Evolutionary conservation across 2,888 invertebrate species (phyloP).

Genomic region (Hetaerina titia): DNA sequence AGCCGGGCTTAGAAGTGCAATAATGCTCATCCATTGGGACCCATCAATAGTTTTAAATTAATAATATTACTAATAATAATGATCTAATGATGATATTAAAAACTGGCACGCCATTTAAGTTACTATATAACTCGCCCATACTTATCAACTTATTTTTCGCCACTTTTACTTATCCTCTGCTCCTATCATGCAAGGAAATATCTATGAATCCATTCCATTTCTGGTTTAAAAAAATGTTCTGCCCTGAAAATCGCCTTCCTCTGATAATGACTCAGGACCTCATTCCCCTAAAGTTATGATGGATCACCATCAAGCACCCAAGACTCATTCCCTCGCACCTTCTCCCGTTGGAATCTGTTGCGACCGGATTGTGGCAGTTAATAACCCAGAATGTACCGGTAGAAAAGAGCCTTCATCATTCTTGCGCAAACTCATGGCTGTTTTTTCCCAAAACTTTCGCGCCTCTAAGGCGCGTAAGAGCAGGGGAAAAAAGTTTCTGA

Average conservation of each 20-base stretch:
- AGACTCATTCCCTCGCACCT: not conserved
- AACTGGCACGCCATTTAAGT: no score
- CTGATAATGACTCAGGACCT: not conserved
- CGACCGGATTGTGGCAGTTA: not conserved
- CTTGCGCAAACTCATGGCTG: not conserved
- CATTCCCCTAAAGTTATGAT: not conserved
- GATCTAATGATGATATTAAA: no score
- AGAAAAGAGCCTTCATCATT: not conserved
- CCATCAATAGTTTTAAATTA: no score
- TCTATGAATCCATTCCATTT: no score
- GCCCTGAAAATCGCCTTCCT: not conserved
- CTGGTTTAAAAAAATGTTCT: no score
- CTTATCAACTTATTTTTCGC: no score
- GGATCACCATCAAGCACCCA: not conserved
- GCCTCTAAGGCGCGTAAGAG: not conserved
- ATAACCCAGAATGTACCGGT: not conserved
- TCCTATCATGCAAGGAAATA: no score
- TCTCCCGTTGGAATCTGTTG: not conserved
- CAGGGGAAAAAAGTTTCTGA: not conserved
- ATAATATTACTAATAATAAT: no score
- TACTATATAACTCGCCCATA: no score
- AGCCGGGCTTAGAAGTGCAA: no score
- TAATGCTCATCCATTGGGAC: no score
- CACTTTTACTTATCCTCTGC: no score
- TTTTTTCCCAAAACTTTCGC: not conserved